These are phyloP conservation scores for Neomicropteryx cornuta DNA, from an alignment of 1,140 invertebrate genomes.

Conservation along the genomic window DNA sequence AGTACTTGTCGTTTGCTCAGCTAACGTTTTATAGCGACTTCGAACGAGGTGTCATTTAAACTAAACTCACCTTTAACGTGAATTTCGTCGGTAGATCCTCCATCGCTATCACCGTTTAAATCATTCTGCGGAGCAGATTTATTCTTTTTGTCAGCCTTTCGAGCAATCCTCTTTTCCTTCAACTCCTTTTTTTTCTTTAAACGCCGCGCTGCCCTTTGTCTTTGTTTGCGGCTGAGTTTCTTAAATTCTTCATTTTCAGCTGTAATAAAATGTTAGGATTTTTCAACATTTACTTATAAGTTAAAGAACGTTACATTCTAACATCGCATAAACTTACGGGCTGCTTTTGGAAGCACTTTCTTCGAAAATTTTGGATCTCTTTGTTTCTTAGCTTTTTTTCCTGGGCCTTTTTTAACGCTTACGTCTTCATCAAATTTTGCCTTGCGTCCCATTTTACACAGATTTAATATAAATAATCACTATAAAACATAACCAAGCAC, in stretches of 20 bases:
- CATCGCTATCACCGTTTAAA: slow-evolving; percentile 8
- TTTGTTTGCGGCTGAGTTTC: slow-evolving; percentile 56
- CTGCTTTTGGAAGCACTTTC: too few relatives aligned
- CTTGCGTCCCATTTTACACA: slow-evolving; percentile 71
- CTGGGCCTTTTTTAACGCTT: slow-evolving; percentile 67
- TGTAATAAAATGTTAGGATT: slow-evolving; percentile 12
- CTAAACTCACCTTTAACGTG: too few relatives aligned
- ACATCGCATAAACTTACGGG: too few relatives aligned
- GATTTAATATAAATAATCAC: neutral
- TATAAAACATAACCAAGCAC: too few relatives aligned
- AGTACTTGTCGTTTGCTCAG: too few relatives aligned
- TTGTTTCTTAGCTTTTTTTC: slow-evolving; percentile 76
- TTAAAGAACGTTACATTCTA: slow-evolving; percentile 11
- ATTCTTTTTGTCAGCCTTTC: slow-evolving; percentile 36
- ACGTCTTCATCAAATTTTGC: slow-evolving; percentile 62
- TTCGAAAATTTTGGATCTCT: slow-evolving; percentile 60
- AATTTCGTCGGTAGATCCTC: too few relatives aligned
- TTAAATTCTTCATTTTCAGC: slow-evolving; percentile 38
- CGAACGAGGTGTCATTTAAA: too few relatives aligned
- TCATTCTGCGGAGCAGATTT: slow-evolving; percentile 9
- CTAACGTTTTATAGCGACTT: too few relatives aligned
- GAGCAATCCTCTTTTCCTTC: slow-evolving; percentile 33
- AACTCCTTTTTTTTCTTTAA: slow-evolving; percentile 42
- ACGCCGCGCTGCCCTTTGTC: slow-evolving; percentile 51
- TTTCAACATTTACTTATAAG: too few relatives aligned